Percentiles rank a stretch among this genome's conserved stretches.
Conservation (phyloP, 2,888 invertebrate genomes). For the Adelognathus sp. region DNA sequence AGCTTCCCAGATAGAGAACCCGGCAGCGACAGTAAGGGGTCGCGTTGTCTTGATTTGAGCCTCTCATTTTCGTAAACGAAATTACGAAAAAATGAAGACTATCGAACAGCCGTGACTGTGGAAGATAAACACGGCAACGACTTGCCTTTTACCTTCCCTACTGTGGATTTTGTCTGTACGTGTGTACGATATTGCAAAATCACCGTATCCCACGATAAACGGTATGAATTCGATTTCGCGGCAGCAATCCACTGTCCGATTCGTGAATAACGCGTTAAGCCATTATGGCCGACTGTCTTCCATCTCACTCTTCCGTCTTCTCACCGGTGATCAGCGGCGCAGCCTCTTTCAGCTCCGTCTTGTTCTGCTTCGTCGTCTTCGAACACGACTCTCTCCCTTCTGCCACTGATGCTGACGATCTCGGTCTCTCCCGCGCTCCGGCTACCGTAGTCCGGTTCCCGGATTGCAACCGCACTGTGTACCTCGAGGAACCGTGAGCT, state of each 20-base stretch:
- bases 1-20: conserved; percentile 97
- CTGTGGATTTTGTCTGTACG: neutral
- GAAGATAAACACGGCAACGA: conserved; percentile 10
- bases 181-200: conserved; percentile 58
- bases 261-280: conserved; percentile 72
- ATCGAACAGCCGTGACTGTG: neutral
- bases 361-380: neutral
- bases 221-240: conserved; percentile 68
- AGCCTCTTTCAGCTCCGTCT: neutral
- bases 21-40: conserved; percentile 98
- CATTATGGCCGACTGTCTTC: conserved; percentile 76
- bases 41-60: conserved; percentile 86
- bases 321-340: neutral
- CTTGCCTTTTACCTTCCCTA: neutral
- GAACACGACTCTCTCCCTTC: too few relatives aligned
- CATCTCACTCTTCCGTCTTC: conserved; percentile 46
- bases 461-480: conserved; percentile 15
- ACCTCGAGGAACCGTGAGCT: neutral
- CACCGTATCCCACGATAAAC: neutral
- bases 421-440: neutral
- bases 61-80: conserved; percentile 71
- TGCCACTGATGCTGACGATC: conserved; percentile 1
- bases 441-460: conserved; percentile 9
- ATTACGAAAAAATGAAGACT: too few relatives aligned
- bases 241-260: conserved; percentile 75